Evolutionary conservation across 2,888 invertebrate genomes (phyloP), one percentile per base, ranked within the genome.

Genomic region (Spodoptera littoralis): DNA sequence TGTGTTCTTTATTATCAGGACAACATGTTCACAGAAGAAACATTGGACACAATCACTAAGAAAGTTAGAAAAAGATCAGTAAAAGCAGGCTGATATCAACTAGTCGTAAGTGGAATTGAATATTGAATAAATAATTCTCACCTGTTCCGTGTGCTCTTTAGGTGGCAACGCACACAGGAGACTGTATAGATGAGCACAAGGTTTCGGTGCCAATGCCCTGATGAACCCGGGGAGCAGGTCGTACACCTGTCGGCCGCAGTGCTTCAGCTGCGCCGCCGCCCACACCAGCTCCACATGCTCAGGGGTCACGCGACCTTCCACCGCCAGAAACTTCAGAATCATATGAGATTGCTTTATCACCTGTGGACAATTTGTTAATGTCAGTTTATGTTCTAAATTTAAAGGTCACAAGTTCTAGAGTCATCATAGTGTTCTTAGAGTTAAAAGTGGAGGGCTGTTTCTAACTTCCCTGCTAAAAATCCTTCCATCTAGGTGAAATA

Each of bases 311-410:
- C 98, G 96, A 46, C 98, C 97, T 90, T 99, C 98, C 91, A 98
- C 97, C 0, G 98, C 99, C 70, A 99, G 94, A 89, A 99, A 98
- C 90, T 98, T 98, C 53, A 99, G 94, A 71, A 99, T 97, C 82
- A 98, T 97, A 90, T 99, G 99, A 74, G 98, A 98, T 89, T 99
- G 99, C 88, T 99, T 99, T 70, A 99, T 98, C 12, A 98, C 96
- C 97, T 97, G 88, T 43, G 85, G 5, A 30, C 46, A 43, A 43
- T 11, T 41, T 42, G 3, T 11, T 2, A 18, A 1, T 12, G 11
- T 42, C 18, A 36, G 18, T 22, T 54, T 1, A 22, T 12, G 30
- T 27, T 3, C 27, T 27, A 27, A 27, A 27, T 27, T 0, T 27
- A 5, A 4, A 27, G 5, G 27, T 27, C 3, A 27, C 27, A 27